phyloP scores from a whole-genome alignment of 37 sponge, comb jelly and placozoan genomes.

The Haliclona indistincta region DNA sequence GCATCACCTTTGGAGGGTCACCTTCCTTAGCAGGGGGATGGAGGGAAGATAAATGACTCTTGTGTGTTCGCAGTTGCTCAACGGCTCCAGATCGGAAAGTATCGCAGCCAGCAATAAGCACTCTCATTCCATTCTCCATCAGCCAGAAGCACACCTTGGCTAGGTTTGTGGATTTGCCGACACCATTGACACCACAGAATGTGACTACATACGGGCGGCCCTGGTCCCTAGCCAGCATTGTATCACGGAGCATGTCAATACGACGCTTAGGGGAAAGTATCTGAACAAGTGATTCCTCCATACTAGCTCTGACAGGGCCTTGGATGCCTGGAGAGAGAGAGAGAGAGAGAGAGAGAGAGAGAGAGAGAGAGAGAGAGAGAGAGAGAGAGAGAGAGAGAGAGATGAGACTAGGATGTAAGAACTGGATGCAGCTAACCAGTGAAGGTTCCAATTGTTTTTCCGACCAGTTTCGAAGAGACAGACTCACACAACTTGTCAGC shows the following conservation, averaged over 20 bases:
- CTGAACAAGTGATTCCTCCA: slow-evolving; percentile 85
- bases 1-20: slow-evolving; percentile 51
- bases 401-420: not conserved
- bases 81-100: slow-evolving; percentile 97
- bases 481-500: slow-evolving; percentile 82
- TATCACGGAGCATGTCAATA: slow-evolving; percentile 80
- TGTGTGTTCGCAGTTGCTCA: slow-evolving; percentile 94
- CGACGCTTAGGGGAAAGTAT: slow-evolving; percentile 85
- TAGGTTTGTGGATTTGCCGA: slow-evolving; percentile 96
- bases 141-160: slow-evolving; percentile 96
- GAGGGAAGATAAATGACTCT: slow-evolving; percentile 60
- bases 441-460: slow-evolving; percentile 84
- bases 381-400: not conserved
- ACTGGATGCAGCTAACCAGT: slow-evolving; percentile 34
- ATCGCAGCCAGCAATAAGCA: slow-evolving; percentile 93
- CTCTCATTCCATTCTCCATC: slow-evolving; percentile 85
- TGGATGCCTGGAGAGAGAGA: slow-evolving; percentile 49
- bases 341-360: not conserved
- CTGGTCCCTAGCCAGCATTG: slow-evolving; percentile 49
- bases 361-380: not conserved
- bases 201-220: slow-evolving; percentile 85
- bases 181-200: slow-evolving; percentile 98
- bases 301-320: slow-evolving; percentile 48
- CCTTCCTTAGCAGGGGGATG: slow-evolving; percentile 68
- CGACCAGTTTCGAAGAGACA: slow-evolving; percentile 79